Evolutionary conservation across 92 coral and sea anemone species (phyloP).

Genomic region (Zoanthus gigantus): DNA sequence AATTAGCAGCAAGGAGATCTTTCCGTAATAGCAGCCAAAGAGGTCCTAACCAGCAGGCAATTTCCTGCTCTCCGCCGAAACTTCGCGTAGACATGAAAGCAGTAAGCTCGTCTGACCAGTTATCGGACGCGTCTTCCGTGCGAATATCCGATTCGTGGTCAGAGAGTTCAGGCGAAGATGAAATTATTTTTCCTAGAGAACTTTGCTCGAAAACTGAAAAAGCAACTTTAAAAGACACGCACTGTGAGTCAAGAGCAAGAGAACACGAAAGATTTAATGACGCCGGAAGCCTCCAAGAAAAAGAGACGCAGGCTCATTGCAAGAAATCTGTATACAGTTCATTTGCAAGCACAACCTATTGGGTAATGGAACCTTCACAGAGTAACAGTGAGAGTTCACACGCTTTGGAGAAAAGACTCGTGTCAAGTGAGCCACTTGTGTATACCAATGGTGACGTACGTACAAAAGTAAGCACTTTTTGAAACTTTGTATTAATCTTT

Average conservation of each 20-base stretch:
- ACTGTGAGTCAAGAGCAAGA: background rate
- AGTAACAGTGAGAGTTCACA: constrained; percentile 5
- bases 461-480: constrained; percentile 40
- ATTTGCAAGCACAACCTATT: constrained; percentile 71
- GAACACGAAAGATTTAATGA: background rate
- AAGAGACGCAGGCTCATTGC: background rate
- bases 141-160: constrained; percentile 82
- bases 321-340: constrained; percentile 60
- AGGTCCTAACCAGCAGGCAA: constrained; percentile 11
- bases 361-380: constrained; percentile 71
- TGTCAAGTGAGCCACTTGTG: constrained; percentile 12
- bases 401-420: background rate
- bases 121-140: constrained; percentile 72
- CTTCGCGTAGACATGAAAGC: constrained; percentile 8
- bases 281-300: background rate
- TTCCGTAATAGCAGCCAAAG: background rate
- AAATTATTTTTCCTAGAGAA: constrained; percentile 17
- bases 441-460: constrained; percentile 22
- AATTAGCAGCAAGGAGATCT: constrained; percentile 17
- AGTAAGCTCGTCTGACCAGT: constrained; percentile 60
- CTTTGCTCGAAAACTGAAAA: constrained; percentile 1
- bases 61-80: constrained; percentile 45
- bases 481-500: background rate
- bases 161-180: constrained; percentile 77
- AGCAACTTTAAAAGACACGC: background rate